Evolutionary conservation across 2,113 vertebrate genomes (phyloP), one percentile per base, ranked within the genome.

Genomic region (Solea senegalensis): DNA sequence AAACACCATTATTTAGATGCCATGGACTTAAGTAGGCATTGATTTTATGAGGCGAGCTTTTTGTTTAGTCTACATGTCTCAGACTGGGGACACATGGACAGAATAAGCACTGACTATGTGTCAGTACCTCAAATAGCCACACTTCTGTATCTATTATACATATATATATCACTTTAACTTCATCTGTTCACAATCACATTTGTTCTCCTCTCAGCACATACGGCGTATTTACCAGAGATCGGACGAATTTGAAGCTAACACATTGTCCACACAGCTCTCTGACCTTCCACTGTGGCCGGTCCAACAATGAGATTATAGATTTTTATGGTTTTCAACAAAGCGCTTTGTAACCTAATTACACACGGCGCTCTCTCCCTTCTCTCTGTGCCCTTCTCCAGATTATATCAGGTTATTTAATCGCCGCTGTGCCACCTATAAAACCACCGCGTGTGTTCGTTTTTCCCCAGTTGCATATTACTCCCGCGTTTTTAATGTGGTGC

Each of bases 311-410:
- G 73, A 87, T 71, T 81, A 78, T 80, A 60, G 66, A 78, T 81
- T 76, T 78, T 74, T 69, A 54, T 65, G 43, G 21, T 68, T 84
- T 60, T 63, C 80, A 86, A 65, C 78, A 3, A 61, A 75, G 76
- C 45, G 34, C 63, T 82, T 85, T 84, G 65, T 85, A 81, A 84
- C 85, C 76, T 84, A 82, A 88, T 85, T 88, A 83, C 76, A 83
- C 70, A 80, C 26, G 55, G 39, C 34, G 45, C 45, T 58, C 6
- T 63, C 55, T 43, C 65, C 21, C 21, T 21, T 21, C 21, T 21
- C 21, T 21, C 21, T 21, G 21, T 44, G 46, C 76, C 72, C 53
- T 49, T 62, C 65, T 51, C 51, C 63, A 69, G 62, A 86, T 86
- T 71, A 76, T 51, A 69, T 15, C 56, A 15, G n/a, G 53, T 62